Conservation (phyloP, 2,888 invertebrate species). For the Cremastinae sp. region DNA sequence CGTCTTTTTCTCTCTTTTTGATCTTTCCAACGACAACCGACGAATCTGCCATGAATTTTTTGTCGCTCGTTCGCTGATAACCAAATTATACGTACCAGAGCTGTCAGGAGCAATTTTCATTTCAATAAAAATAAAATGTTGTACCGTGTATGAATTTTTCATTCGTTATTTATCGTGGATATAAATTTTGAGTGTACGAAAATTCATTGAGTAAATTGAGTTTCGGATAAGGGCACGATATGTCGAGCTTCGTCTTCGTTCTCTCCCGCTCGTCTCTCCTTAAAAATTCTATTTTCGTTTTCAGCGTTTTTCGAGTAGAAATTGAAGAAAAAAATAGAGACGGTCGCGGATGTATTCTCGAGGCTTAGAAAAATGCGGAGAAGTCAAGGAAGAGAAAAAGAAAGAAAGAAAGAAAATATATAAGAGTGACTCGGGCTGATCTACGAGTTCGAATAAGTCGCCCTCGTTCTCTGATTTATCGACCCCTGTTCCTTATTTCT, state of each 20-base stretch:
- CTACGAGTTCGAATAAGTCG: constrained; percentile 65
- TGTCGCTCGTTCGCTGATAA: too few relatives aligned
- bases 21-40: too few relatives aligned
- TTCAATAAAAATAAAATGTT: too few relatives aligned
- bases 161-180: too few relatives aligned
- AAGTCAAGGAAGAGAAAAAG: constrained; percentile 23
- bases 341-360: constrained; percentile 37
- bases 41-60: too few relatives aligned
- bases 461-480: constrained; percentile 71
- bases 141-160: too few relatives aligned
- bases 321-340: constrained; percentile 58
- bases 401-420: constrained; percentile 34
- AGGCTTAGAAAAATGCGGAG: constrained; percentile 36
- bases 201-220: constrained; percentile 6
- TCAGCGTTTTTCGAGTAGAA: constrained; percentile 59
- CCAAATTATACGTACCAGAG: too few relatives aligned
- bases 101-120: too few relatives aligned
- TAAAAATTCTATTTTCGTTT: constrained; percentile 62
- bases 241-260: constrained; percentile 37
- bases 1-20: neutral
- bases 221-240: constrained; percentile 44
- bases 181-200: neutral
- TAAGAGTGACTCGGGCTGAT: constrained; percentile 58
- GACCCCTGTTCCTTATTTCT: constrained; percentile 62
- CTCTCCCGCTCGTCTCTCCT: constrained; percentile 23